These are phyloP conservation scores for Gortyna flavago DNA, from an alignment of 2,888 invertebrate species.

Conservation along the genomic window DNA sequence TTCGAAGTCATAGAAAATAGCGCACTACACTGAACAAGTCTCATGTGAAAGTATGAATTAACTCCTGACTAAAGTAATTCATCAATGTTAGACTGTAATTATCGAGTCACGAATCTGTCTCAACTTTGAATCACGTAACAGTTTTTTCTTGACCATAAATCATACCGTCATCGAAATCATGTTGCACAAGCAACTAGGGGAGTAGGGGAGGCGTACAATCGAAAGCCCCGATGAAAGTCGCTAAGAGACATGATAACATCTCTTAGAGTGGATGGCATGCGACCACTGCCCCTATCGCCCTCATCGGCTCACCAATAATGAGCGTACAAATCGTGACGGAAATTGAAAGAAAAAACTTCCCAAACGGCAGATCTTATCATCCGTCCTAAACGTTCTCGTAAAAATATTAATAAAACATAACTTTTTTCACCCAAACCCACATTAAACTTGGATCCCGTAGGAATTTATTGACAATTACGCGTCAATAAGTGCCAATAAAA, in stretches of 20 bases:
- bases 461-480: slow-evolving; percentile 90
- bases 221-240: slow-evolving; percentile 88
- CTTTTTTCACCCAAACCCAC: slow-evolving; percentile 90
- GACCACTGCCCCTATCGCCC: slow-evolving; percentile 89
- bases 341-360: slow-evolving; percentile 90
- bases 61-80: slow-evolving; percentile 66
- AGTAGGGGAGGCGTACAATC: slow-evolving; percentile 79
- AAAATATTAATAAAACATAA: slow-evolving; percentile 91
- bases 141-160: slow-evolving; percentile 81
- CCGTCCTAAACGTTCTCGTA: slow-evolving; percentile 89
- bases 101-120: slow-evolving; percentile 76
- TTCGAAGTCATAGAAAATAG: slow-evolving; percentile 69
- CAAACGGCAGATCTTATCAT: slow-evolving; percentile 88
- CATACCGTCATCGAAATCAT: slow-evolving; percentile 85
- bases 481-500: slow-evolving; percentile 90
- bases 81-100: slow-evolving; percentile 68
- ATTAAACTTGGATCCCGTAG: slow-evolving; percentile 89
- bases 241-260: slow-evolving; percentile 88
- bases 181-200: slow-evolving; percentile 80
- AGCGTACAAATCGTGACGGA: slow-evolving; percentile 90
- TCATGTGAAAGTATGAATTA: slow-evolving; percentile 60
- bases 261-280: slow-evolving; percentile 83
- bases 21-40: slow-evolving; percentile 32
- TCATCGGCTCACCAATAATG: slow-evolving; percentile 88
- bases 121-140: slow-evolving; percentile 69